A percentile compares a stretch with the other conserved stretches of the same genome.
These are phyloP conservation scores for Penaeus monodon DNA, from an alignment of 2,888 invertebrate species.

Conservation along the genomic window DNA sequence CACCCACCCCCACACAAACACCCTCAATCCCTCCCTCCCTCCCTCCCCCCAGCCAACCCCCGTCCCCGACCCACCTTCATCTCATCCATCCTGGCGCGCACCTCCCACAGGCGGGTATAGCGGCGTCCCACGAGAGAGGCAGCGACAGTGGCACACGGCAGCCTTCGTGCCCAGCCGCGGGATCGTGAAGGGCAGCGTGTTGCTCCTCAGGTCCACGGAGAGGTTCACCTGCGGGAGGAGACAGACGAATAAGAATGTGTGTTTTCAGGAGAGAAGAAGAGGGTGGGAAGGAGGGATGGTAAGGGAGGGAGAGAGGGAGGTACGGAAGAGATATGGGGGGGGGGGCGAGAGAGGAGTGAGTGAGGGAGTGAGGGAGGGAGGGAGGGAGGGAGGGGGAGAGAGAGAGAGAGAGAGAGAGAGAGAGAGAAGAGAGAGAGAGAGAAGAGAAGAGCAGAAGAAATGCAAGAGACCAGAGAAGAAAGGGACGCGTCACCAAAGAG, in stretches of 20 bases:
- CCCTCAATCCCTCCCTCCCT: too few relatives aligned
- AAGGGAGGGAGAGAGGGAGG: not conserved
- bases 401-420: too few relatives aligned
- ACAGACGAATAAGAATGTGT: not conserved
- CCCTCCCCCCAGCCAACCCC: slow-evolving; percentile 2
- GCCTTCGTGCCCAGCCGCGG: slow-evolving; percentile 69
- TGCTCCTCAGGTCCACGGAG: slow-evolving; percentile 69
- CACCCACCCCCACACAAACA: too few relatives aligned
- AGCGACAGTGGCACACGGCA: slow-evolving; percentile 70
- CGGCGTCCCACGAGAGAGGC: slow-evolving; percentile 74
- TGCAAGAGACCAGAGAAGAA: too few relatives aligned
- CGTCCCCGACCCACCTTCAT: slow-evolving; percentile 67
- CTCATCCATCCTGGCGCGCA: slow-evolving; percentile 72
- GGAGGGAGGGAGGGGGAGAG: too few relatives aligned
- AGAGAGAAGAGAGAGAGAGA: too few relatives aligned
- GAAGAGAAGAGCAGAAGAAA: too few relatives aligned
- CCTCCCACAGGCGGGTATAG: slow-evolving; percentile 75
- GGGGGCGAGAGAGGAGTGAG: not conserved
- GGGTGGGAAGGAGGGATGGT: too few relatives aligned
- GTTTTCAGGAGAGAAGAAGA: too few relatives aligned
- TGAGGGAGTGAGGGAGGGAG: not conserved
- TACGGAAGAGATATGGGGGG: not conserved
- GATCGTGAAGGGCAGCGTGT: slow-evolving; percentile 65
- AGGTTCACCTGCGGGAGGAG: slow-evolving; percentile 68
- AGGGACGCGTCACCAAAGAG: too few relatives aligned